Percentiles rank a stretch among this genome's conserved stretches.
phyloP scores from a whole-genome alignment of 2,113 vertebrate genomes.

The Motacilla tschutschensis region DNA sequence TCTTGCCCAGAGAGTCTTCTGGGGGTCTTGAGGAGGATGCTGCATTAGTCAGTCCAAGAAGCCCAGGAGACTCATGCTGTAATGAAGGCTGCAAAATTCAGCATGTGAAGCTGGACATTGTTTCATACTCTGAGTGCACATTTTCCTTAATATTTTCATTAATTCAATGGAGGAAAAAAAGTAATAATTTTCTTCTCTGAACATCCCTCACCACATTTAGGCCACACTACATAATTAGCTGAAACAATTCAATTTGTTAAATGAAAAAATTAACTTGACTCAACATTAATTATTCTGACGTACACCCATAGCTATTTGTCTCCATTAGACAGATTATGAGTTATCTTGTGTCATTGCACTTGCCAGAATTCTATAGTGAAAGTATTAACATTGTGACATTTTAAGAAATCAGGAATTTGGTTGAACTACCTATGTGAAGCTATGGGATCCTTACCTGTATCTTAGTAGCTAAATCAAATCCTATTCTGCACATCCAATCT shows the following conservation, averaged over 20 bases:
- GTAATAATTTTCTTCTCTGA: neutral
- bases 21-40: fast-evolving
- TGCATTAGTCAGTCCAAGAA: neutral
- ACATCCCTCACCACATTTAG: neutral
- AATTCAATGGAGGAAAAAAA: neutral
- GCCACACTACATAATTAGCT: neutral
- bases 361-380: neutral
- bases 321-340: neutral
- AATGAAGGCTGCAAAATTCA: neutral
- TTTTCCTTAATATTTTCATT: neutral
- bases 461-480: neutral
- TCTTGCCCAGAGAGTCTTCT: neutral
- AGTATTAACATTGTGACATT: neutral
- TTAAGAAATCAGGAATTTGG: neutral
- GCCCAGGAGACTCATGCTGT: neutral
- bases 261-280: conserved; percentile 28
- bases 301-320: neutral
- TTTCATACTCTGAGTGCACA: neutral
- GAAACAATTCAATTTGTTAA: conserved; percentile 40
- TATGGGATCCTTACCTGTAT: neutral
- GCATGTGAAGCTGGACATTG: neutral
- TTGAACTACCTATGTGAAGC: neutral
- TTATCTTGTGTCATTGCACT: neutral
- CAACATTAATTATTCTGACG: conserved; percentile 17
- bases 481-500: neutral